A percentile compares a stretch with the other conserved stretches of the same genome.
Conservation (phyloP, 2,113 vertebrate genomes). For the Burhinus oedicnemus region DNA sequence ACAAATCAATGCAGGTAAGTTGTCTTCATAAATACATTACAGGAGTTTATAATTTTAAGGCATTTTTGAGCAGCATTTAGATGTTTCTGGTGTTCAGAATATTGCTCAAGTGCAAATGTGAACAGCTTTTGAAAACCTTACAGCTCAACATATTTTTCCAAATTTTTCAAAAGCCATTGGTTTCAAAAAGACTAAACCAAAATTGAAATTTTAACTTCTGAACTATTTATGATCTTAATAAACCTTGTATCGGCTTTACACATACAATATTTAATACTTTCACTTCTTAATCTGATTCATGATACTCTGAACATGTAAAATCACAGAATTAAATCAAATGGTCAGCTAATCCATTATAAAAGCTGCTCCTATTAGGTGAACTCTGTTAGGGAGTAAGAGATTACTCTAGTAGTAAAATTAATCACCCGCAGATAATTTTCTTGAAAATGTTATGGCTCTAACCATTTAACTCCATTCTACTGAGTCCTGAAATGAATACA, state of each 20-base stretch:
- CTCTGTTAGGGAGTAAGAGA: not conserved
- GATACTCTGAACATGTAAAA: not conserved
- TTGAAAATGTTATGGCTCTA: not conserved
- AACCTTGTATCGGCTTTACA: not conserved
- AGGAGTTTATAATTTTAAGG: not conserved
- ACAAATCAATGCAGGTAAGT: conserved; percentile 24
- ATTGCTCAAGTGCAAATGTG: not conserved
- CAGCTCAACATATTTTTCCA: not conserved
- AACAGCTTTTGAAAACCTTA: not conserved
- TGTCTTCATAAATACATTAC: not conserved
- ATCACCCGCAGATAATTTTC: not conserved
- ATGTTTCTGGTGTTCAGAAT: not conserved
- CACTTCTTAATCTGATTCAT: conserved; percentile 16
- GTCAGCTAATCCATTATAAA: conserved; percentile 35
- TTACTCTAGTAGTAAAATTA: not conserved
- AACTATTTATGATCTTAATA: conserved; percentile 44
- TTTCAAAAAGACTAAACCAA: not conserved
- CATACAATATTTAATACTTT: not conserved
- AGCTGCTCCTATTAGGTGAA: not conserved
- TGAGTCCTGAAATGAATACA: not conserved
- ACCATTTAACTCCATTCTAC: not conserved
- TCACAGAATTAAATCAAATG: conserved; percentile 9
- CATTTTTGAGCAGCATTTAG: not conserved
- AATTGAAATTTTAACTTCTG: not conserved
- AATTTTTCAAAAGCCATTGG: not conserved